Evolutionary conservation across 2,113 vertebrate species (phyloP).

Genomic region (Myotis brandtii): DNA sequence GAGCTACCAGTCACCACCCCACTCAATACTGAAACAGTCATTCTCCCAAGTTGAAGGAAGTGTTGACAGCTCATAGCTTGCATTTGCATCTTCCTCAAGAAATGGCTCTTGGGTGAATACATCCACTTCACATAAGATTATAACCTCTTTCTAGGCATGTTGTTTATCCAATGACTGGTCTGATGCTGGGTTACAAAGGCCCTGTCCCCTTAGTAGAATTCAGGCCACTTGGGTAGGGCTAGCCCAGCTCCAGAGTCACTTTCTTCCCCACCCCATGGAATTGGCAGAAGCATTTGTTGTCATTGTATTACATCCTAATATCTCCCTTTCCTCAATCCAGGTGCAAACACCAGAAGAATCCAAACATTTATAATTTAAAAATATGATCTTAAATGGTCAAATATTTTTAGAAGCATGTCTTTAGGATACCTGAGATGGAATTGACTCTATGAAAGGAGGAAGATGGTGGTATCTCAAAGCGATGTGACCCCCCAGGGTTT

Average conservation of each 20-base stretch:
- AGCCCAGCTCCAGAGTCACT: background rate
- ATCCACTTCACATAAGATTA: background rate
- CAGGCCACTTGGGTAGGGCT: background rate
- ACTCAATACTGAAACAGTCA: background rate
- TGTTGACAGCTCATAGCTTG: background rate
- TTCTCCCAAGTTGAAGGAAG: background rate
- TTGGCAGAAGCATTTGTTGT: background rate
- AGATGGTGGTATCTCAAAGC: background rate
- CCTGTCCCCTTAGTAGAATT: background rate
- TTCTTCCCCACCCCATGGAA: background rate
- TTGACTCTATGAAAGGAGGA: background rate
- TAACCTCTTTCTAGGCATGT: background rate
- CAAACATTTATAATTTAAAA: background rate
- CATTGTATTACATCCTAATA: background rate
- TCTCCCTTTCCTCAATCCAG: background rate
- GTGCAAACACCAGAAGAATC: background rate
- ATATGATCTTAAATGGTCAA: background rate
- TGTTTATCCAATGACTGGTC: background rate
- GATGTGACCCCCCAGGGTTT: background rate
- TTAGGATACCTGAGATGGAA: background rate
- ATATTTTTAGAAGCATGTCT: background rate
- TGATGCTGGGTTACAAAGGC: background rate
- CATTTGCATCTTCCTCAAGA: background rate
- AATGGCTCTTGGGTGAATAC: background rate
- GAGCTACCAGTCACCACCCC: accelerated